Conservation (phyloP, 2,888 invertebrate species). For the Nesidiocoris tenuis region DNA sequence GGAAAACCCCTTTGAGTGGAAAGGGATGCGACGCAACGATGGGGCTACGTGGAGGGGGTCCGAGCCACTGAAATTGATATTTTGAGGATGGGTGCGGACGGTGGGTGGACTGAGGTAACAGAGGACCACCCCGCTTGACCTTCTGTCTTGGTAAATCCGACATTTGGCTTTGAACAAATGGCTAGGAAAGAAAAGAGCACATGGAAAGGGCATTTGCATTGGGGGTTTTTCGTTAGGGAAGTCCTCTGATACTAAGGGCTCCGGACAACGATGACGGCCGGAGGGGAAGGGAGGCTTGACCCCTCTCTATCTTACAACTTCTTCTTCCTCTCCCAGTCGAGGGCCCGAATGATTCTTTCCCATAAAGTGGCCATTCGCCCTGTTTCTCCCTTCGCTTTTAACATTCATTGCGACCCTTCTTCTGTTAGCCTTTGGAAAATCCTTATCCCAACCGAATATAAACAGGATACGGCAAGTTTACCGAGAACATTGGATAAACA, state of each 20-base stretch:
- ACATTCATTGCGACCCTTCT: slow-evolving; percentile 32
- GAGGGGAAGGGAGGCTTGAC: slow-evolving; percentile 29
- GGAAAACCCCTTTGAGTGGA: slow-evolving; percentile 37
- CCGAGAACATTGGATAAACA: slow-evolving; percentile 19
- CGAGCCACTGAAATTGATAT: slow-evolving; percentile 44
- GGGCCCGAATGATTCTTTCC: slow-evolving; percentile 35
- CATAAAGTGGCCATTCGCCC: slow-evolving; percentile 28
- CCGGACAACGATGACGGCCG: neutral
- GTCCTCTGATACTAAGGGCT: neutral
- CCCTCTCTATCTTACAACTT: slow-evolving; percentile 29
- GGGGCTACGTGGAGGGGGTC: slow-evolving; percentile 16
- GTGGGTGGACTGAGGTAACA: neutral
- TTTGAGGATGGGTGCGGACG: slow-evolving; percentile 16
- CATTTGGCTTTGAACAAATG: slow-evolving; percentile 47
- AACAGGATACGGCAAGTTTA: slow-evolving; percentile 22
- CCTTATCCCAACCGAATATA: slow-evolving; percentile 31
- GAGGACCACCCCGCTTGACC: slow-evolving; percentile 43
- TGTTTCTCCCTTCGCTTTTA: slow-evolving; percentile 21
- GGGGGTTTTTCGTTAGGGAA: slow-evolving; percentile 35
- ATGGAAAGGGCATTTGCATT: slow-evolving; percentile 45
- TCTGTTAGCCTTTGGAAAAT: slow-evolving; percentile 29
- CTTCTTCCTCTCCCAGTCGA: slow-evolving; percentile 8
- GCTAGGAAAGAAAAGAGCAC: slow-evolving; percentile 46
- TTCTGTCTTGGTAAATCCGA: slow-evolving; percentile 49
- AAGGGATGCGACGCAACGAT: neutral